phyloP scores from a whole-genome alignment of 2,797 vertebrate species.

The Pipistrellus pipistrellus region DNA sequence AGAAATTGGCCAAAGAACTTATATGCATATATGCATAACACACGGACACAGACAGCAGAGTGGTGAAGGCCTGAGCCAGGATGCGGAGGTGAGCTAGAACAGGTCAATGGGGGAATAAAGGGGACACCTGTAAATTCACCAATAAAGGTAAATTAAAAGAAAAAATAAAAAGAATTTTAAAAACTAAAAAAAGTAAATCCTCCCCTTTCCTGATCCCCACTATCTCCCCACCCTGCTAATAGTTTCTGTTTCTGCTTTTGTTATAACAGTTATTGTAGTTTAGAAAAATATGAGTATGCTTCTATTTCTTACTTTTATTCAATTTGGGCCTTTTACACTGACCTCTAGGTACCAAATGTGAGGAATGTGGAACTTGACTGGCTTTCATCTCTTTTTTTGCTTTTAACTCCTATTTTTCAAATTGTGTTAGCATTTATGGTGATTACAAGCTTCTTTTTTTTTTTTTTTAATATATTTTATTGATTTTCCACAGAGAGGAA shows the following conservation, averaged over 20 bases:
- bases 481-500: too few species aligned
- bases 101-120: too few species aligned
- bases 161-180: too few species aligned
- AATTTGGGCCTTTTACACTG: neutral
- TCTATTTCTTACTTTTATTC: conserved; percentile 26
- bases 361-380: neutral
- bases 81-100: too few species aligned
- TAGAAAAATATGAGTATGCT: neutral
- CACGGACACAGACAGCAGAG: too few species aligned
- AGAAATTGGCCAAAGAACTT: too few species aligned
- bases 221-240: neutral
- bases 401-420: conserved; percentile 36
- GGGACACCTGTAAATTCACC: too few species aligned
- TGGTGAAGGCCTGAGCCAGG: too few species aligned
- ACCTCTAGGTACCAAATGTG: neutral
- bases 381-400: neutral
- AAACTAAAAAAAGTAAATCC: neutral
- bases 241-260: conserved; percentile 19
- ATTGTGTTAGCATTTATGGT: conserved; percentile 25
- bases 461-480: too few species aligned
- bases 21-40: too few species aligned
- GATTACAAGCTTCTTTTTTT: neutral
- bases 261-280: neutral
- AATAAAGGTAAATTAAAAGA: too few species aligned
- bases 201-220: neutral